Evolutionary conservation across 2,888 invertebrate species (phyloP), one percentile per base, ranked within the genome.

Genomic region (Himalopsyche tibetana): DNA sequence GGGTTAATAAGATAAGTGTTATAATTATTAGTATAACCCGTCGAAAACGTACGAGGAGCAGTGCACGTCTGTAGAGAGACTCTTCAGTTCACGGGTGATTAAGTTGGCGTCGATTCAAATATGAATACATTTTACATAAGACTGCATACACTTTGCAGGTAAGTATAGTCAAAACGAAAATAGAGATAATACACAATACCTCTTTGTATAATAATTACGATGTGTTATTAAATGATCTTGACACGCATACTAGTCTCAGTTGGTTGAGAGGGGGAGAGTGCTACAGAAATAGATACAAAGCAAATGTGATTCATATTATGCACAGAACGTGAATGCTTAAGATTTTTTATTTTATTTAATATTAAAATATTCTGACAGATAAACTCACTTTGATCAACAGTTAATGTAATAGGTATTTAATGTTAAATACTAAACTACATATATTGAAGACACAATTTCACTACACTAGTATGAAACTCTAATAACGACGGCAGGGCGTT

Each of bases 201-300:
- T 74, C 74, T 74, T 74, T 51, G 51, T 51, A 51, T 15, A 36
- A 28, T 28, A 74, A 74, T 74, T 74, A 74, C 74, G 28, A 36
- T 74, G 19, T 74, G 36, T 74, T 74, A 74, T 74, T 36, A 74
- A 74, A 36, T 74, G 74, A 74, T 74, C 74, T 74, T 74, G 74
- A 74, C 74, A 74, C 36, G 74, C 38, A 36, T 74, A 38, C 19
- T 3, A 38, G 15, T 36, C 38, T 12, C 11, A 51, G 51, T 51
- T 15, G 36, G 4, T 38, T 15, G 15, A 36, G 74, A 74, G 74
- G 38, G 11, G 74, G 74, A 74, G 74, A 74, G 36, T 74, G 74
- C 38, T 11, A 38, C 74, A 38, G 2, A 38, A 74, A 74, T 74
- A 74, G 74, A 36, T 36, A 9, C 2, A 15, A 74, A 36, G 28